Evolutionary conservation across 2,797 vertebrate genomes (phyloP), one percentile per base, ranked within the genome.

Genomic region (Gadopsis marmoratus): DNA sequence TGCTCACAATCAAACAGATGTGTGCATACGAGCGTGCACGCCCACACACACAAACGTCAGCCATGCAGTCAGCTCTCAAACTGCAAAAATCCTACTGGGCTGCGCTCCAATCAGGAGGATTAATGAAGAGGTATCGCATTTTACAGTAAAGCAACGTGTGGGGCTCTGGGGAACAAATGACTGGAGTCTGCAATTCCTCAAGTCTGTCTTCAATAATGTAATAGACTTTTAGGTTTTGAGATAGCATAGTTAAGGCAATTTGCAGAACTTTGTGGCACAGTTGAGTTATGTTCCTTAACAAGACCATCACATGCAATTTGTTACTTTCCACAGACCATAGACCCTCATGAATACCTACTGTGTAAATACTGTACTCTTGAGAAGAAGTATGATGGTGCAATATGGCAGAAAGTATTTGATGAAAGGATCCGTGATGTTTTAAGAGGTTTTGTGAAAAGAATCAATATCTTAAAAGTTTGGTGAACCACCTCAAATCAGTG

Each of bases 41-140:
- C 76, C 43, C 59, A 69, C 59, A 63, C 83, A 86, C 78, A 88
- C 81, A 70, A 61, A 74, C 48, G 43, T 71, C 12, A 73, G 54
- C 43, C 71, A 74, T 82, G 72, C 77, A 81, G 74, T 62, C 78
- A 58, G 56, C 74, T 81, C 67, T 78, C 71, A 83, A 87, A 86
- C 76, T 89, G 78, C 84, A 94, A 81, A 86, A 69, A 91, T 91
- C 88, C 79, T 90, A 92, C 91, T 89, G 91, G 90, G 92, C 91
- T 73, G 82, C 8, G 56, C 86, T 92, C 92, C 93, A 93, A 93
- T 95, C 92, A 92, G 89, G 83, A 87, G 87, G 92, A 94, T 94
- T 93, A 93, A 94, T 95, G 91, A 94, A 94, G 84, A 90, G 86
- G 92, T 94, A 94, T 93, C 89, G 16, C 87, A 77, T 94, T 95